These are phyloP conservation scores for Cherax quadricarinatus DNA, from an alignment of 1,140 invertebrate species.

Conservation along the genomic window DNA sequence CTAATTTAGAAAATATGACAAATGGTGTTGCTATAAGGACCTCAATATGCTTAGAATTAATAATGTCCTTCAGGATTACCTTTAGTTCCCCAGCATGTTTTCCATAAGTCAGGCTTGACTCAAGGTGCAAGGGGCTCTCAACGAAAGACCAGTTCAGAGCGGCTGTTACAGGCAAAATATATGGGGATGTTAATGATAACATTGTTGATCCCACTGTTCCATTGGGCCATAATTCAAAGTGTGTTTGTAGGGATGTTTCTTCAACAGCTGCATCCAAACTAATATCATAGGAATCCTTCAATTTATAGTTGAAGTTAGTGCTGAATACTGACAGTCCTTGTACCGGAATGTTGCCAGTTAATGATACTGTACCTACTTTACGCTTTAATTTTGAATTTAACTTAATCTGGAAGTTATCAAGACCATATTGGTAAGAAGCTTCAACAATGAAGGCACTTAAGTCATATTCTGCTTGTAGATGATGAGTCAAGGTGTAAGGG, in stretches of 20 bases:
- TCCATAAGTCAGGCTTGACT: background rate
- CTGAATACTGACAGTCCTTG: constrained; percentile 36
- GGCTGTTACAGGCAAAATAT: background rate
- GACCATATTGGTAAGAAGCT: constrained; percentile 32
- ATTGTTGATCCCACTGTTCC: constrained; percentile 6
- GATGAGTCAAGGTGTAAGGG: constrained; percentile 25
- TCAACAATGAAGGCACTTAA: background rate
- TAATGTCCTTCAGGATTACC: background rate
- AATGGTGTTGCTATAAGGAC: constrained; percentile 1
- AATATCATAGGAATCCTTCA: background rate
- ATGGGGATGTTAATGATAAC: constrained; percentile 30
- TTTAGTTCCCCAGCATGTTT: background rate
- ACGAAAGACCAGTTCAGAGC: constrained; percentile 22
- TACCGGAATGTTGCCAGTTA: constrained; percentile 33
- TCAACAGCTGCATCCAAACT: constrained; percentile 15
- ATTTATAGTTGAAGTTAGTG: constrained; percentile 18
- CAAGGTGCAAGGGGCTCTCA: background rate
- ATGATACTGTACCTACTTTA: background rate
- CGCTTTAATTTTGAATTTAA: constrained; percentile 2
- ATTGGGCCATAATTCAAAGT: background rate
- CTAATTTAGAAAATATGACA: background rate
- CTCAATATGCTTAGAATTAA: background rate
- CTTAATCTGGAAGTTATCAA: constrained; percentile 42
- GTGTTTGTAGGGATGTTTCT: background rate
- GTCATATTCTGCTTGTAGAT: constrained; percentile 31